Evolutionary conservation across 1,140 invertebrate genomes (phyloP), one percentile per base, ranked within the genome.

Genomic region (Theocolax elegans): DNA sequence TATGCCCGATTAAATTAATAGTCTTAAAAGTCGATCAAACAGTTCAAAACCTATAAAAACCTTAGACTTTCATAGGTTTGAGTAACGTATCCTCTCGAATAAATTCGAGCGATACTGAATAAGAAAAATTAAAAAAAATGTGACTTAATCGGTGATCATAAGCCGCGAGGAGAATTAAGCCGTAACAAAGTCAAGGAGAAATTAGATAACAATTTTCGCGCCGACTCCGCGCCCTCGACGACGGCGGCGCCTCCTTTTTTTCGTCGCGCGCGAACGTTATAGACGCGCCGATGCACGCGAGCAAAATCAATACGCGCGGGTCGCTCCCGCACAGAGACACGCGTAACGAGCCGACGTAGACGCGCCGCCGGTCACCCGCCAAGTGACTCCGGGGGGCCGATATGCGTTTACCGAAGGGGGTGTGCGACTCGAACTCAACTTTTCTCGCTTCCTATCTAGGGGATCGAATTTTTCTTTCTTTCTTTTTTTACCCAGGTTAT

Each of bases 201-300:
- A 63, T 63, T 63, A 49, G 42, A 48, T 23, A 42, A 46, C 23
- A 19, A 63, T 48, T 63, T 27, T 63, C 29, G 59, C 59, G 29
- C 53, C 15, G 4, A 10, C 10, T 35, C 15, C 12, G 42, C 42
- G 42, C 15, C 12, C 6, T 44, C 42, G 42, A 17, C 42, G 15
- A 8, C 15, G 3, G 42, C 42, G 15, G 42, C 42, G 42, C 42
- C 3, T 35, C 31, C 31, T 35, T 35, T 35, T 35, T 48, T 63
- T 27, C 25, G 25, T 6, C 29, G 23, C 1, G 56, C 38, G 38
- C 56, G 58, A 35, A 4, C 40, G 58, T n/a, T n/a, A n/a, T n/a
- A n/a, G n/a, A n/a, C 40, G 42, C 40, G 25, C n/a, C 58, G 23
- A 46, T 46, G 42, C 58, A 35, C 29, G 51, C 51, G 29, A 29